Evolutionary conservation across 2,888 invertebrate genomes (phyloP).

Genomic region (Acleris laterana): DNA sequence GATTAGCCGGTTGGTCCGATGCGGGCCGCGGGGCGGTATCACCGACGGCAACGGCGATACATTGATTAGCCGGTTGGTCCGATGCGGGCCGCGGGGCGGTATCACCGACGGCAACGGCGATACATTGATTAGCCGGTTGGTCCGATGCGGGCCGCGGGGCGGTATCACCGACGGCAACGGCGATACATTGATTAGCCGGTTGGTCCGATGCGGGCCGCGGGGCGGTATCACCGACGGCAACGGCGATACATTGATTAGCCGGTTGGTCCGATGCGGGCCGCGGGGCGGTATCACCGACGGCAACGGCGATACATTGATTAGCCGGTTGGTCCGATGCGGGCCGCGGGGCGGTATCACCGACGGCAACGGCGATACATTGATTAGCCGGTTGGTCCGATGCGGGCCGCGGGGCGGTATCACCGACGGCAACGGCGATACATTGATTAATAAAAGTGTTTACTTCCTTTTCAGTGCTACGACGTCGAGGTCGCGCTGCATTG

Average conservation of each 20-base stretch:
- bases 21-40: constrained; percentile 29
- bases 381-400: constrained; percentile 25
- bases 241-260: constrained; percentile 19
- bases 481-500: constrained; percentile 7
- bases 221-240: constrained; percentile 23
- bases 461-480: neutral
- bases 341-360: constrained; percentile 21
- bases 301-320: constrained; percentile 23
- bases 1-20: constrained; percentile 20
- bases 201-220: constrained; percentile 27
- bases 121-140: constrained; percentile 17
- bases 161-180: constrained; percentile 24
- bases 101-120: constrained; percentile 20
- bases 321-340: constrained; percentile 25
- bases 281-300: constrained; percentile 17
- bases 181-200: constrained; percentile 20
- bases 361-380: constrained; percentile 23
- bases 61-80: constrained; percentile 17
- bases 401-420: constrained; percentile 27
- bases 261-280: constrained; percentile 28
- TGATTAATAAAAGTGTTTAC: constrained; percentile 16
- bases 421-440: constrained; percentile 18
- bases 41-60: constrained; percentile 17
- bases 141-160: constrained; percentile 27
- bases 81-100: constrained; percentile 30